Base-by-base conservation (phyloP, 2,113 vertebrate species). In the Donacobius atricapilla region DNA sequence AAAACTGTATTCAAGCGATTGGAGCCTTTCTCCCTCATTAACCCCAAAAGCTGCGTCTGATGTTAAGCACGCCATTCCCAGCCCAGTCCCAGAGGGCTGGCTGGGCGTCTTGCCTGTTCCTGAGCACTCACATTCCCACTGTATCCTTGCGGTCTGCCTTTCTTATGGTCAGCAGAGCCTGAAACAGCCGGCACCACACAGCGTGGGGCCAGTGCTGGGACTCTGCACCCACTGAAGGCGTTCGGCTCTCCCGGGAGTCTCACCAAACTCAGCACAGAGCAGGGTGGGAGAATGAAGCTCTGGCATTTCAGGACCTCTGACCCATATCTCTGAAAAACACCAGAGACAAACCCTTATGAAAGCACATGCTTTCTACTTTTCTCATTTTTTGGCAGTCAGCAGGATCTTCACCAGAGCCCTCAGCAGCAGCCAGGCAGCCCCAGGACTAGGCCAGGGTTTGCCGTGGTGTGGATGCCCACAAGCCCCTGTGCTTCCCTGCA, bases 241-340 rank as follows among this genome's bases (percentile, higher is more conserved):
- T 8, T 20, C 2, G 0, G 69, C 56, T 27, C 28, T 60, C 37
- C 51, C 0, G 0, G 5, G 3, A 33, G 8, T 30, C 45, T 28
- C 76, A 3, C 61, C 18, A 13, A 25, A 68, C 64, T 45, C n/a
- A 14, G 66, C 79, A 66, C 71, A 9, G 37, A 23, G 37, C 2
- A 14, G 11, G 7, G 5, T 27, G 27, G 17, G 60, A 63, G 33
- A 27, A 61, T 0, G 0, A 9, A 35, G 35, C 61, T 37, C 79
- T 93, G 87, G 25, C 84, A 53, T 70, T 77, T 33, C 45, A 7
- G 76, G 24, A 66, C n/a, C 78, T 85, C 63, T 56, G 45, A 51
- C 14, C 60, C 21, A 15, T 5, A n/a, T 35, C 47, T 83, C 68
- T 95, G 83, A 64, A 78, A 94, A 64, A 64, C 1, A 3, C 40